A percentile compares a stretch with the other conserved stretches of the same genome.
Conservation (phyloP, 2,797 vertebrate species). For the Halcyon smyrnensis region DNA sequence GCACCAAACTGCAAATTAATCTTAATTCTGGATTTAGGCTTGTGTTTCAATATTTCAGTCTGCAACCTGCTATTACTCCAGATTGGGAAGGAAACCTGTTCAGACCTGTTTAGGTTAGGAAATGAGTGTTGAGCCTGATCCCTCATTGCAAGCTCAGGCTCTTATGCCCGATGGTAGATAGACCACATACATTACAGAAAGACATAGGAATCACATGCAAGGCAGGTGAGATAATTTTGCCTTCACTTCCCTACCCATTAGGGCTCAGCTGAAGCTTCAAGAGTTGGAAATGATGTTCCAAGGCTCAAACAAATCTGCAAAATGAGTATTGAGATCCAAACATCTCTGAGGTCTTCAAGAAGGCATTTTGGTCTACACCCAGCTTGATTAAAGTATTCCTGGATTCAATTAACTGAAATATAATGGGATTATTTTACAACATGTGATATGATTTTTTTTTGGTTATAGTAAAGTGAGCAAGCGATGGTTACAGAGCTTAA, state of each 20-base stretch:
- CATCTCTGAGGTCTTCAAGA: slow-evolving; percentile 18
- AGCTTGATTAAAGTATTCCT: slow-evolving; percentile 61
- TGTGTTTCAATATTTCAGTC: not conserved
- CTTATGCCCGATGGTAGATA: not conserved
- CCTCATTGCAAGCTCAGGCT: not conserved
- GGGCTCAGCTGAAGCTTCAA: not conserved
- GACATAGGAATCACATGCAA: not conserved
- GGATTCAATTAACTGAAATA: slow-evolving; percentile 54
- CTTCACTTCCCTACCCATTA: not conserved
- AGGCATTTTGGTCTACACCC: slow-evolving; percentile 4
- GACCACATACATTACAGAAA: not conserved
- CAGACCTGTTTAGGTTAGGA: not conserved
- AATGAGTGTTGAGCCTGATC: not conserved
- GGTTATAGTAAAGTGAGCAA: not conserved
- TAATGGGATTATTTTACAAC: slow-evolving; percentile 49
- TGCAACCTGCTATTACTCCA: not conserved
- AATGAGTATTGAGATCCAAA: slow-evolving; percentile 17
- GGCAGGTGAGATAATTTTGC: not conserved
- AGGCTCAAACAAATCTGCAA: slow-evolving; percentile 2
- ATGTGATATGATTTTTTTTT: not conserved
- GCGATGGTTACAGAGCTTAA: not conserved
- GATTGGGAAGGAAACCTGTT: not conserved
- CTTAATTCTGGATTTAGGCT: not conserved
- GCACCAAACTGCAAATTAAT: not conserved
- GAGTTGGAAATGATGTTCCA: not conserved